Percentiles rank a stretch among this genome's conserved stretches.
phyloP scores from a whole-genome alignment of 2,113 vertebrate genomes.

The Hemiprocne comata region DNA sequence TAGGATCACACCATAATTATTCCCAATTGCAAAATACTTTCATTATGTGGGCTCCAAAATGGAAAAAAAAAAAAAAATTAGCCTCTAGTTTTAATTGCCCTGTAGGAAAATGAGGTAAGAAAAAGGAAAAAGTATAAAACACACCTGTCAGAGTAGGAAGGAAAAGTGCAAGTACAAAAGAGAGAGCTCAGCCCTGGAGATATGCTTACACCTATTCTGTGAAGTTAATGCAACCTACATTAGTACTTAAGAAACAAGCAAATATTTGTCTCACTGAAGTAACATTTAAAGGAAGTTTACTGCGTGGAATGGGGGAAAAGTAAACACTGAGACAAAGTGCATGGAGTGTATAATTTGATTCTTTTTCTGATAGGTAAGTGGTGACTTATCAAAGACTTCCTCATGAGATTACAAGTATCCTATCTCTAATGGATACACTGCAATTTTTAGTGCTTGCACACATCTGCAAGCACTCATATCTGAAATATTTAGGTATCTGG shows the following conservation, averaged over 20 bases:
- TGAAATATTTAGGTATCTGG: not conserved
- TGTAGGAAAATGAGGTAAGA: not conserved
- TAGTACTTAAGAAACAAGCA: not conserved
- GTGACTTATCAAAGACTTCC: not conserved
- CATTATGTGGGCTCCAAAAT: not conserved
- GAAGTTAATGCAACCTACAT: not conserved
- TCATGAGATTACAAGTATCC: fast-evolving
- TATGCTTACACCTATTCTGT: not conserved
- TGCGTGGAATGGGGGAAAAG: not conserved
- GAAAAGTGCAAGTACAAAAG: not conserved
- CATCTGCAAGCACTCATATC: not conserved
- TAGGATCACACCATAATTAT: not conserved
- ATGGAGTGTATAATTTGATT: not conserved
- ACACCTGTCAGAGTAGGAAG: not conserved
- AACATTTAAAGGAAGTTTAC: not conserved
- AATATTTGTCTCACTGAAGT: not conserved
- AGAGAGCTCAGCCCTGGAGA: not conserved
- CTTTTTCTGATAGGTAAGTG: not conserved
- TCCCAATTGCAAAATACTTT: not conserved
- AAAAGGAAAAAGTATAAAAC: not conserved
- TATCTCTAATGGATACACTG: fast-evolving
- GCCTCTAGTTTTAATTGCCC: not conserved
- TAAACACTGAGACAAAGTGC: fast-evolving
- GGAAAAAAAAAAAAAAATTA: not conserved
- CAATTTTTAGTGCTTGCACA: not conserved